A percentile compares a stretch with the other conserved stretches of the same genome.
These are phyloP conservation scores for Myotis planiceps DNA, from an alignment of 2,797 vertebrate genomes.

Conservation along the genomic window DNA sequence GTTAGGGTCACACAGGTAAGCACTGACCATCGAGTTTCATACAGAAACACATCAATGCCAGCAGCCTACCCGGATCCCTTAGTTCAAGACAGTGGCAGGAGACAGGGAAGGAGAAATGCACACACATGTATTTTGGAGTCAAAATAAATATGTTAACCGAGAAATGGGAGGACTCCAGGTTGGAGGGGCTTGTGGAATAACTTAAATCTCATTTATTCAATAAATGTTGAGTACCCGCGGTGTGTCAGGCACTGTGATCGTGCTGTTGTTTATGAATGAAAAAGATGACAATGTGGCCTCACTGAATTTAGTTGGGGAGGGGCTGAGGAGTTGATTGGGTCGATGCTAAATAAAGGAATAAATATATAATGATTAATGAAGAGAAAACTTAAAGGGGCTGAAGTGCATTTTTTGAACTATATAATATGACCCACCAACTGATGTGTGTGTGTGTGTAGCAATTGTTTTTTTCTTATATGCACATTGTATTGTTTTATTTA, in stretches of 20 bases:
- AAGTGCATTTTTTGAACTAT: not conserved
- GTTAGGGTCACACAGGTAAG: not conserved
- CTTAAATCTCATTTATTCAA: not conserved
- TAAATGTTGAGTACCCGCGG: not conserved
- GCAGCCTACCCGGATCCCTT: not conserved
- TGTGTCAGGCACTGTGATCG: not conserved
- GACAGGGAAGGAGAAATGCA: not conserved
- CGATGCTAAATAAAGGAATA: not conserved
- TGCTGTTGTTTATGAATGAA: not conserved
- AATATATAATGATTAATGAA: not conserved
- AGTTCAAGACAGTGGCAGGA: slow-evolving; percentile 2
- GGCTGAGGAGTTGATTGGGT: not conserved
- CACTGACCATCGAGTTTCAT: not conserved
- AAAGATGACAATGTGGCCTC: not conserved
- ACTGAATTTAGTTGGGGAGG: not conserved
- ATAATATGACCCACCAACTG: not conserved
- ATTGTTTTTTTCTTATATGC: not conserved
- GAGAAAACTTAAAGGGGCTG: not conserved
- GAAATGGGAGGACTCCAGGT: not conserved
- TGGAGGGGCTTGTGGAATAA: not conserved
- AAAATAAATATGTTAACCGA: not conserved
- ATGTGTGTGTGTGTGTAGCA: not conserved
- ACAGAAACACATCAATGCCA: not conserved
- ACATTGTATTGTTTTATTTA: not conserved
- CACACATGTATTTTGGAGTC: not conserved